These are phyloP conservation scores for Tauraco hartlaubi DNA, from an alignment of 2,797 vertebrate genomes.

Conservation along the genomic window DNA sequence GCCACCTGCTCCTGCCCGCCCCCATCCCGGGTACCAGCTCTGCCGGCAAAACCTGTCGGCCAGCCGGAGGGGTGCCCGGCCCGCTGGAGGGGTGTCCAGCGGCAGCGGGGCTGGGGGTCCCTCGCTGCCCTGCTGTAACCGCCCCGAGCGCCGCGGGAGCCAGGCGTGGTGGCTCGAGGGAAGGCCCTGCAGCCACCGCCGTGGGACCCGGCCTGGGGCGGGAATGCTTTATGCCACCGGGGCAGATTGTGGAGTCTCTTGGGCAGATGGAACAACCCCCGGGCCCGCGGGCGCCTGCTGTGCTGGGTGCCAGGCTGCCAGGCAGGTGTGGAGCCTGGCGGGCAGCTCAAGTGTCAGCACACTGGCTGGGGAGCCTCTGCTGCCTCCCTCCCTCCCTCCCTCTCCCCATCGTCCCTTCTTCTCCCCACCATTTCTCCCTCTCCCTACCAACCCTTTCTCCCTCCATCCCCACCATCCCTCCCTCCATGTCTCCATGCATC, in stretches of 20 bases:
- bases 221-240: no score
- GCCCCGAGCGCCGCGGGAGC: neutral
- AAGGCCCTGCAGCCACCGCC: neutral
- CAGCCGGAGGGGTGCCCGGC: fast-evolving
- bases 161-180: neutral
- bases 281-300: neutral
- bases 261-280: neutral
- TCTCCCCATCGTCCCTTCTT: no score
- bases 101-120: no score
- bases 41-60: no score
- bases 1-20: no score
- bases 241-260: no score
- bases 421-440: neutral
- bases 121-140: neutral
- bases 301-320: neutral
- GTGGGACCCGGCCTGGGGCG: no score
- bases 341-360: neutral
- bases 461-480: neutral
- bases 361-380: no score
- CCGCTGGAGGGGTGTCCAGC: no score
- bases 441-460: no score
- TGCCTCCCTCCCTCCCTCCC: neutral
- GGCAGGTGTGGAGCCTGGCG: no score
- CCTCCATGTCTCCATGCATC: neutral
- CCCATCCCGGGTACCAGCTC: fast-evolving